Conservation (phyloP, 2,888 invertebrate genomes). For the Ichneumon xanthorius region DNA sequence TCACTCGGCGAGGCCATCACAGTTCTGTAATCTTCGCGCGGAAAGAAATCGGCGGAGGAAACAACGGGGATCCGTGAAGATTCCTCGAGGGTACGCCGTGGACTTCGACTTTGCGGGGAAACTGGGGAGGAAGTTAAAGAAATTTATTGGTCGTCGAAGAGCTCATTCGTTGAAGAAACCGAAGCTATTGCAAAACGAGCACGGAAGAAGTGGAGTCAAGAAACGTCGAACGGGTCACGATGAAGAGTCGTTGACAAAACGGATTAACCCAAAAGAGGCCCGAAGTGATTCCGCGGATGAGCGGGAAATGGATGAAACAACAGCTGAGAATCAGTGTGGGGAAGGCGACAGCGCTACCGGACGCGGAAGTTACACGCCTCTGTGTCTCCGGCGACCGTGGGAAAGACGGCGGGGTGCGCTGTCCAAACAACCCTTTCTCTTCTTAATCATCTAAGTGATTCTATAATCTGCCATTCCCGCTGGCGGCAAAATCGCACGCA, state of each 20-base stretch:
- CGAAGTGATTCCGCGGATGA: constrained; percentile 40
- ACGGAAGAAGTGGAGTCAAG: constrained; percentile 40
- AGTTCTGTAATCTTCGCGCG: constrained; percentile 34
- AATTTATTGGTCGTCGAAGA: too few relatives aligned
- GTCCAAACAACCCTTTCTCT: constrained; percentile 84
- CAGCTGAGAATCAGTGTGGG: constrained; percentile 46
- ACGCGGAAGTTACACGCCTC: constrained; percentile 53
- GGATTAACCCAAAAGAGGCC: constrained; percentile 78
- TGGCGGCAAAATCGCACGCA: constrained; percentile 69
- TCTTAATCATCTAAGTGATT: constrained; percentile 85
- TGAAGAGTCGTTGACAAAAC: constrained; percentile 81
- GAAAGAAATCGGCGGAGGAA: neutral
- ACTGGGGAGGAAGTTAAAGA: too few relatives aligned
- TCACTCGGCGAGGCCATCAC: constrained; percentile 30
- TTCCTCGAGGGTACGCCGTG: neutral
- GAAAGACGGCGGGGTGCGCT: constrained; percentile 74
- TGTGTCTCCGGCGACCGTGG: constrained; percentile 60
- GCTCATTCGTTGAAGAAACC: too few relatives aligned
- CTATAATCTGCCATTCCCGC: constrained; percentile 76
- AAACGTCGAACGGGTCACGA: constrained; percentile 78
- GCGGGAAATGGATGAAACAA: constrained; percentile 21
- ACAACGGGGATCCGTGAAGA: neutral
- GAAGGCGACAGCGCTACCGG: constrained; percentile 35
- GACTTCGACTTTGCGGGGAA: too few relatives aligned
- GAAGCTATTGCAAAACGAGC: neutral